These are phyloP conservation scores for Aelia acuminata DNA, from an alignment of 2,888 invertebrate species.

Conservation along the genomic window DNA sequence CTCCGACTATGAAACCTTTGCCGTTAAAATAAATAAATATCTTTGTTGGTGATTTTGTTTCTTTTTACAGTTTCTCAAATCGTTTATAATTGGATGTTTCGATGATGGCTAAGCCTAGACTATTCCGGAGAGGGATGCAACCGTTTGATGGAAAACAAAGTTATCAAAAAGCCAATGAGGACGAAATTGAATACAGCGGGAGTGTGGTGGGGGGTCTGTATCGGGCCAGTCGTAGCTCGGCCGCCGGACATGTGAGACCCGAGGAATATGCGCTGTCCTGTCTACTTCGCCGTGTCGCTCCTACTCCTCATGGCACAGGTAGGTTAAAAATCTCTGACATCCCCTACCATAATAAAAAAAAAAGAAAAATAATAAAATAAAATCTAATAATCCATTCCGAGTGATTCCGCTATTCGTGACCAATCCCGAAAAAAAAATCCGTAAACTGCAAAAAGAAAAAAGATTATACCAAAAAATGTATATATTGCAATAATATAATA, in stretches of 20 bases:
- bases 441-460: neutral
- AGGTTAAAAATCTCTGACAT: neutral
- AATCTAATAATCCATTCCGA: neutral
- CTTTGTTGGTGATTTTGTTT: too few relatives aligned
- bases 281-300: constrained; percentile 44
- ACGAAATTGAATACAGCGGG: neutral
- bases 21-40: too few relatives aligned
- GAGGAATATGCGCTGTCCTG: constrained; percentile 38
- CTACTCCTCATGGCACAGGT: constrained; percentile 48
- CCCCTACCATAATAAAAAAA: neutral
- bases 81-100: too few relatives aligned
- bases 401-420: neutral
- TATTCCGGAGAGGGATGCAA: neutral
- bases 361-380: neutral
- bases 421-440: neutral
- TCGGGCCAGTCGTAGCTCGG: constrained; percentile 41
- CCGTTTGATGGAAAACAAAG: constrained; percentile 22
- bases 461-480: neutral
- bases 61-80: too few relatives aligned
- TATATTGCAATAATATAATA: neutral
- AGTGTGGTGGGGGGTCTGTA: constrained; percentile 29
- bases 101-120: neutral
- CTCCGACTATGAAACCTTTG: too few relatives aligned
- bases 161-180: constrained; percentile 28
- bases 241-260: constrained; percentile 51